These are phyloP conservation scores for Archips crataeganus DNA, from an alignment of 2,888 invertebrate species.

Conservation along the genomic window DNA sequence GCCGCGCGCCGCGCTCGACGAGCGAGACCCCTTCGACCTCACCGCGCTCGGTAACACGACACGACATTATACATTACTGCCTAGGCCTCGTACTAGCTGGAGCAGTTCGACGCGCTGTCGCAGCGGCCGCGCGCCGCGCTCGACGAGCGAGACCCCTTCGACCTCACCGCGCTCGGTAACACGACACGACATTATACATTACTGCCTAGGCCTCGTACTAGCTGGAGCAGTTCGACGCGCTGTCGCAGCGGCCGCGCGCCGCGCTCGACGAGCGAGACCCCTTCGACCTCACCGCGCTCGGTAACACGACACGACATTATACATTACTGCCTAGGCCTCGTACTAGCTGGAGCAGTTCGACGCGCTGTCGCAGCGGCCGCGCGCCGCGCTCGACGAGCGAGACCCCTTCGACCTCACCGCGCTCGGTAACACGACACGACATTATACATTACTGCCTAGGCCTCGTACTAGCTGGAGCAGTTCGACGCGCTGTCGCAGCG, in stretches of 20 bases:
- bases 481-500: conserved; percentile 95
- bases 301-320: conserved; percentile 51
- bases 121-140: conserved; percentile 87
- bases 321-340: conserved; percentile 55
- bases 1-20: conserved; percentile 70
- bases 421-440: conserved; percentile 71
- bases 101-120: conserved; percentile 95
- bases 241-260: conserved; percentile 90
- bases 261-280: conserved; percentile 82
- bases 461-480: conserved; percentile 91
- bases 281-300: conserved; percentile 89
- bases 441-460: no score
- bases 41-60: conserved; percentile 77
- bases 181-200: neutral
- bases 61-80: neutral
- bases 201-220: conserved; percentile 75
- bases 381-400: conserved; percentile 60
- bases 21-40: conserved; percentile 90
- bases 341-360: conserved; percentile 94
- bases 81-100: conserved; percentile 87
- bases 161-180: conserved; percentile 86
- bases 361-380: conserved; percentile 92
- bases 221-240: conserved; percentile 94
- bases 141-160: conserved; percentile 88
- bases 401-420: conserved; percentile 91